Conservation (phyloP, 2,797 vertebrate genomes). For the Caiman crocodilus region DNA sequence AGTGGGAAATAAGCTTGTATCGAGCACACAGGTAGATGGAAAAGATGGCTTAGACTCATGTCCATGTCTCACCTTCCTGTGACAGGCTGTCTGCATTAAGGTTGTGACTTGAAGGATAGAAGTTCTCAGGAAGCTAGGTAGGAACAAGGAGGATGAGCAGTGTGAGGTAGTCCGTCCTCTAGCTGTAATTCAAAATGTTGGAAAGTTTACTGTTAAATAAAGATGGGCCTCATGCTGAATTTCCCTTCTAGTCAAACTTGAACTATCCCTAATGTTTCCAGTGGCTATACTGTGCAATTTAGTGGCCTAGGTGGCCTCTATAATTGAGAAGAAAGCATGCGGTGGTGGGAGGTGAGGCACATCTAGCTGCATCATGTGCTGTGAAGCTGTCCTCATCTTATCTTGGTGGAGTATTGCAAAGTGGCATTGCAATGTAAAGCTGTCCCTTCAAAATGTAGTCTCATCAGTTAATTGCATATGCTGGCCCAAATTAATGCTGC, state of each 20-base stretch:
- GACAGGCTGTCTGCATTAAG: background rate
- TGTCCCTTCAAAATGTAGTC: fast-evolving
- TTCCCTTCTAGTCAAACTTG: background rate
- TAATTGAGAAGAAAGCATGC: too few species aligned
- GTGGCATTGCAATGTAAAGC: fast-evolving
- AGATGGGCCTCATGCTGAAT: background rate
- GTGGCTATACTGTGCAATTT: background rate
- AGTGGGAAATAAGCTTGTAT: fast-evolving
- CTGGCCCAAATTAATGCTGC: fast-evolving
- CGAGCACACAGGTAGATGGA: background rate
- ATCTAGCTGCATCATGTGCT: background rate
- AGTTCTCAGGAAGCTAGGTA: background rate
- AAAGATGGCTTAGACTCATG: background rate
- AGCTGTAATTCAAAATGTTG: background rate
- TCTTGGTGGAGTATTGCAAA: background rate
- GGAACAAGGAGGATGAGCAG: background rate
- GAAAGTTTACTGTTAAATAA: background rate
- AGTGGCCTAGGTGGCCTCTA: too few species aligned
- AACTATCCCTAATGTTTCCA: background rate
- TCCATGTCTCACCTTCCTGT: background rate
- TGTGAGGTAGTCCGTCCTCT: background rate
- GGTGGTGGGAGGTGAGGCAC: fast-evolving
- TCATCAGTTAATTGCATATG: fast-evolving
- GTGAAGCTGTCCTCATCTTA: background rate
- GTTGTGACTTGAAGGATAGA: background rate